Evolutionary conservation across 2,888 invertebrate species (phyloP), one percentile per base, ranked within the genome.

Genomic region (Conistra vaccinii): DNA sequence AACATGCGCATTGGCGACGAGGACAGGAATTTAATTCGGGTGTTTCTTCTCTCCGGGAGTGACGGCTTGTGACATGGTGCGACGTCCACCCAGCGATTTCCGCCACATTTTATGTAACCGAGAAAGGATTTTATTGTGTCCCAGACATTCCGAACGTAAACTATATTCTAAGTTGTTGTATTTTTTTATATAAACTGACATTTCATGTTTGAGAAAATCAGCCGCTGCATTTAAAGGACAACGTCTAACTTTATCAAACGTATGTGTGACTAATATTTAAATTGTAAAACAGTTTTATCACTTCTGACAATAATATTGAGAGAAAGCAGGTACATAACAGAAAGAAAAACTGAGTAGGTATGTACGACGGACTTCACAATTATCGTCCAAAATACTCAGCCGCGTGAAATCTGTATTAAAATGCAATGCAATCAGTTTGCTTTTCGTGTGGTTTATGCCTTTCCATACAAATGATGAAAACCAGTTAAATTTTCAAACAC

Each of bases 11-110:
- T 89, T 87, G 90, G 91, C 87, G 90, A 89, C 89, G 90, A 91
- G 90, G 88, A 89, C 89, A 92, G 94, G 95, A 95, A 95, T 96
- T 95, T 95, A 95, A 95, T 95, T 95, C 94, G 93, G 92, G 92
- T 93, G 93, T 92, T 93, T 90, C 92, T 92, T 87, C 91, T 87
- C 90, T 80, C 89, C 87, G 88, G 85, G 91, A 92, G 91, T 93
- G 95, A 95, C 94, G 91, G 93, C 89, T 90, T 90, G 93, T 93
- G 94, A 93, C 94, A 91, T 88, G 91, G 87, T 90, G 90, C 91
- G 91, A 93, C 93, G 90, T 92, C 90, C 89, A 85, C 85, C 86
- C 88, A 87, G 89, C 91, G 90, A 92, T 92, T 94, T 92, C 91
- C 90, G 89, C 90, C 89, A 91, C 91, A 91, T 92, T 94, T 92